phyloP scores from a whole-genome alignment of 2,113 vertebrate genomes.

The Myodes glareolus region DNA sequence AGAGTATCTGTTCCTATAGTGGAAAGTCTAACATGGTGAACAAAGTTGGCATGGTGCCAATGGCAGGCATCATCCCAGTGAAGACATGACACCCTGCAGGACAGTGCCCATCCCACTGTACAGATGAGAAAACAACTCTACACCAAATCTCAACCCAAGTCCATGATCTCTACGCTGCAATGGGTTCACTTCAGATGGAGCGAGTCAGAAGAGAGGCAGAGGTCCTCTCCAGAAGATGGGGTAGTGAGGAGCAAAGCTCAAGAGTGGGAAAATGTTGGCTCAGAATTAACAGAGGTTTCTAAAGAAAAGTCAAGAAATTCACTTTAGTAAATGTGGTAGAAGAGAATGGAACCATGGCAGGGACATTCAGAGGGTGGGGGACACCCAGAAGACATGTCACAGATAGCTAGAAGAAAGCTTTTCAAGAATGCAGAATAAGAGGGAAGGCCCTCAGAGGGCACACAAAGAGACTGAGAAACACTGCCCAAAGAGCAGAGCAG shows the following conservation, averaged over 20 bases:
- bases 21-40: neutral
- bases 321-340: too few relatives aligned
- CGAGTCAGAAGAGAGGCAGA: accelerated
- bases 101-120: neutral
- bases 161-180: neutral
- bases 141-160: neutral
- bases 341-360: too few relatives aligned
- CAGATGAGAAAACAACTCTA: neutral
- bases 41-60: neutral
- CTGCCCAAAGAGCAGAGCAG: neutral
- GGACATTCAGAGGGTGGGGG: accelerated
- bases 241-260: accelerated
- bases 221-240: neutral
- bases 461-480: too few relatives aligned
- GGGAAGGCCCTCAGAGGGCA: neutral
- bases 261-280: accelerated
- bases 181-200: accelerated
- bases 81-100: accelerated
- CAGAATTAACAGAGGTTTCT: neutral
- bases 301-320: neutral
- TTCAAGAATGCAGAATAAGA: accelerated
- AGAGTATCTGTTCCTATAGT: neutral
- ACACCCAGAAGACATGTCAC: neutral
- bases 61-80: accelerated
- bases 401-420: neutral